Base-by-base conservation (phyloP, 2,113 vertebrate species). In the Muscicapa adusta region DNA sequence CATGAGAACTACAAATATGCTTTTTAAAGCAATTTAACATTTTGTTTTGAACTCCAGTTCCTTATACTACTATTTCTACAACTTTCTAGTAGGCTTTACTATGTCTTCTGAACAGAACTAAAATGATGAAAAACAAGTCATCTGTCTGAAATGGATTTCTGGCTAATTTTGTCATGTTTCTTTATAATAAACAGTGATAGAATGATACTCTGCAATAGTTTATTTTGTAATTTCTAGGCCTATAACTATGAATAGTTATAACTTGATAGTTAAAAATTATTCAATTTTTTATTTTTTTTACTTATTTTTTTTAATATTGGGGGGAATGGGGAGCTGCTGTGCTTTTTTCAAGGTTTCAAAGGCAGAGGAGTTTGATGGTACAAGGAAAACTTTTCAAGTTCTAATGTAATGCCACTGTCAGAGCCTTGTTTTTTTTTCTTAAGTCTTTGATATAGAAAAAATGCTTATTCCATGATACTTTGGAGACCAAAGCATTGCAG, bases 311-410 rank as follows among this genome's bases (percentile, higher is more conserved):
- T 56, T 14, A 19, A 43, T 18, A 43, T 50, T 28, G 19, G 1
- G 1, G 6, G 23, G 12, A 22, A 2, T 8, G 6, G 5, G 9
- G 28, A 6, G 2, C 23, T 58, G 0, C 6, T 31, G 7, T 56
- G 6, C 3, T 83, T 58, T 81, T 61, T 42, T 34, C 10, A 31
- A 75, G 3, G 5, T 74, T 89, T 75, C 50, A 65, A 26, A 80
- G 10, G 6, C 7, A 33, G 19, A 34, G 18, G 8, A 5, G 1
- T 67, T 86, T 76, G 53, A 72, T 51, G 8, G 8, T 65, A 31
- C 8, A 24, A 47, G n/a, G 23, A 80, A 79, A 82, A 16, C 28
- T 36, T 68, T 91, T 75, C 26, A 36, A 29, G 16, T 60, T 86
- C 36, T 43, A 16, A 8, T 43, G 47, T 40, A 65, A 65, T 53